Conservation (phyloP, 2,113 vertebrate species). For the Dascyllus trimaculatus region DNA sequence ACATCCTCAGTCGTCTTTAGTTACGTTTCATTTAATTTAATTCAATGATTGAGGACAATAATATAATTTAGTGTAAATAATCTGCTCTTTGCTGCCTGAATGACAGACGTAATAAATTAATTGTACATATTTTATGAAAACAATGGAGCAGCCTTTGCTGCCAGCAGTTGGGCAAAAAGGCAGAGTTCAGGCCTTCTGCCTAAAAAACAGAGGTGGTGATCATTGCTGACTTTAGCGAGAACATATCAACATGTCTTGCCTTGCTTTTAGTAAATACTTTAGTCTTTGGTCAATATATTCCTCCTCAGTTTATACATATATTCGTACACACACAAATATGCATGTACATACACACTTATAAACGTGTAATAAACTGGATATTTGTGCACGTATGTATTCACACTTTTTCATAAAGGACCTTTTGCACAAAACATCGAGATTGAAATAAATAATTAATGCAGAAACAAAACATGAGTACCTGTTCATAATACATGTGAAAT, state of each 20-base stretch:
- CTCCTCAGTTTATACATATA: constrained; percentile 83
- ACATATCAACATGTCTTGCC: constrained; percentile 78
- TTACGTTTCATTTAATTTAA: constrained; percentile 21
- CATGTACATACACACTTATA: constrained; percentile 81
- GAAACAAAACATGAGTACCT: constrained; percentile 84
- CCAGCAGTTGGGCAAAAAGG: constrained; percentile 53
- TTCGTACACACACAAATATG: constrained; percentile 83
- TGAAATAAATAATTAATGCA: constrained; percentile 84
- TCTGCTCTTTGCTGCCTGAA: constrained; percentile 64
- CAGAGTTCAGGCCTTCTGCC: constrained; percentile 52
- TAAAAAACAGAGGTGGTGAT: constrained; percentile 56
- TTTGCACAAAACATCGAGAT: constrained; percentile 84
- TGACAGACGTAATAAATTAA: constrained; percentile 71
- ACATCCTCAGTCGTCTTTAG: constrained; percentile 59
- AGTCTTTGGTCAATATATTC: constrained; percentile 87
- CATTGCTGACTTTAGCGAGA: constrained; percentile 70
- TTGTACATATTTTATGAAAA: constrained; percentile 67
- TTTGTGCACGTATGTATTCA: constrained; percentile 82
- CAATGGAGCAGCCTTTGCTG: constrained; percentile 48
- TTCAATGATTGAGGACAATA: constrained; percentile 31
- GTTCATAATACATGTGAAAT: constrained; percentile 80
- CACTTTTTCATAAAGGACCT: constrained; percentile 83
- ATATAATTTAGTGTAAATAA: constrained; percentile 52
- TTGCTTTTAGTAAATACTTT: constrained; percentile 85
- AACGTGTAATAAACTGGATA: constrained; percentile 84